phyloP scores from a whole-genome alignment of 2,888 invertebrate genomes.

The Trichacis sp. region DNA sequence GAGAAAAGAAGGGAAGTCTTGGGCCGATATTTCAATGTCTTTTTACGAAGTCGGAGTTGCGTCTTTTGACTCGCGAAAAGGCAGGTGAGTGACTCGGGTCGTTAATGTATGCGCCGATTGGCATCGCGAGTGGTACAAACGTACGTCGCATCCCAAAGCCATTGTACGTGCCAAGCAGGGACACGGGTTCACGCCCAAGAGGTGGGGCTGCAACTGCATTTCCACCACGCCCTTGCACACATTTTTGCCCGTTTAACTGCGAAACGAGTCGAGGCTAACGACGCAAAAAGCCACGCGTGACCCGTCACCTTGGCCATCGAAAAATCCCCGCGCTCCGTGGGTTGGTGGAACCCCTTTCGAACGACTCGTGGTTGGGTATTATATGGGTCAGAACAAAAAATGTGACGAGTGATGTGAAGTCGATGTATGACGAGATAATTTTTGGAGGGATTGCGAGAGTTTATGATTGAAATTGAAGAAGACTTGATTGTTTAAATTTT shows the following conservation, averaged over 20 bases:
- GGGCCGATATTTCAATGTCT: constrained; percentile 40
- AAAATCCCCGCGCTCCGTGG: constrained; percentile 16
- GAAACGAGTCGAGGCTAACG: constrained; percentile 27
- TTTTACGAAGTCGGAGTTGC: constrained; percentile 24
- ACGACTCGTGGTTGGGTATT: too few species aligned
- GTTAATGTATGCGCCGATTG: constrained; percentile 47
- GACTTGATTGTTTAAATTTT: too few species aligned
- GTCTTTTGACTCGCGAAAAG: constrained; percentile 11
- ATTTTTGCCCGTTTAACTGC: constrained; percentile 53
- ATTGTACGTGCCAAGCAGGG: constrained; percentile 44
- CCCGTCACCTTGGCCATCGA: constrained; percentile 9
- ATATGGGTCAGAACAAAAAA: too few species aligned
- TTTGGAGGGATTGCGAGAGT: too few species aligned
- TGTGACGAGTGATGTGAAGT: too few species aligned
- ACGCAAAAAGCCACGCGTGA: constrained; percentile 31
- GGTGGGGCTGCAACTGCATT: constrained; percentile 54
- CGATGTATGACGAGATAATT: too few species aligned
- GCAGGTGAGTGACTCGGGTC: constrained; percentile 52
- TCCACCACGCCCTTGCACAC: constrained; percentile 58
- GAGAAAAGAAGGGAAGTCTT: constrained; percentile 36
- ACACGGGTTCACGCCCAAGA: constrained; percentile 54
- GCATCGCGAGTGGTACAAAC: constrained; percentile 42
- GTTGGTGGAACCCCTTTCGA: neutral
- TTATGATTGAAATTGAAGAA: too few species aligned
- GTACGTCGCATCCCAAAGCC: constrained; percentile 41